Conservation (phyloP, 2,888 invertebrate genomes). For the Zhengitettix transpicula region DNA sequence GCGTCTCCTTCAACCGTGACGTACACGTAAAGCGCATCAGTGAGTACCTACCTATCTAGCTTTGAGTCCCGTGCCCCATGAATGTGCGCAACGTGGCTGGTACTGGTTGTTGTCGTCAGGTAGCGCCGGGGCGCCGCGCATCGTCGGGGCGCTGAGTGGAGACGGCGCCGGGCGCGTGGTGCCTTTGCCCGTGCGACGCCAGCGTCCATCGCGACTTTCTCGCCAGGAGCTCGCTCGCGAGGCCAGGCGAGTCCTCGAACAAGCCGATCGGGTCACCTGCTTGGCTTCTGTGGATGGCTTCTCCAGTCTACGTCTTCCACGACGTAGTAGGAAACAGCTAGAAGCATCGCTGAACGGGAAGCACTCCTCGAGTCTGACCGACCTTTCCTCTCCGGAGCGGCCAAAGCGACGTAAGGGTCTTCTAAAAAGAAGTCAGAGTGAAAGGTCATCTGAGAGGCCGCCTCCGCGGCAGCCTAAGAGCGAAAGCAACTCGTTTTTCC, state of each 20-base stretch:
- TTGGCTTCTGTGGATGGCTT: constrained; percentile 18
- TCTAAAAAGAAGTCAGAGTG: background rate
- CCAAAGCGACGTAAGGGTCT: background rate
- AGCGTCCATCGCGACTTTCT: constrained; percentile 50
- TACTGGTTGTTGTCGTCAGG: background rate
- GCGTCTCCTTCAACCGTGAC: constrained; percentile 79
- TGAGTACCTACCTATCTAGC: constrained; percentile 32
- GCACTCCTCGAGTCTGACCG: background rate
- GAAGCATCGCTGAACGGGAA: background rate
- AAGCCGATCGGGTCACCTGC: constrained; percentile 56
- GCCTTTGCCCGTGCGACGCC: constrained; percentile 32
- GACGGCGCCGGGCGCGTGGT: constrained; percentile 30
- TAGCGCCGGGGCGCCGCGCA: constrained; percentile 15
- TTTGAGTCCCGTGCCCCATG: background rate
- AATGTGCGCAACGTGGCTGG: no score
- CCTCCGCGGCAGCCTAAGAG: background rate
- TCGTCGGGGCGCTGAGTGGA: constrained; percentile 29
- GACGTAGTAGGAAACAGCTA: background rate
- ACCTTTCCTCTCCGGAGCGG: background rate
- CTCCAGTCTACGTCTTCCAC: background rate
- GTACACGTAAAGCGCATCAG: constrained; percentile 81
- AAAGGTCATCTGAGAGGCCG: background rate
- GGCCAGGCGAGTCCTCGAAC: constrained; percentile 51
- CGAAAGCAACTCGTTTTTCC: background rate
- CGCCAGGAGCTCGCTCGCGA: constrained; percentile 58